These are phyloP conservation scores for Rafetus swinhoei DNA, from an alignment of 2,113 vertebrate species.

Conservation along the genomic window DNA sequence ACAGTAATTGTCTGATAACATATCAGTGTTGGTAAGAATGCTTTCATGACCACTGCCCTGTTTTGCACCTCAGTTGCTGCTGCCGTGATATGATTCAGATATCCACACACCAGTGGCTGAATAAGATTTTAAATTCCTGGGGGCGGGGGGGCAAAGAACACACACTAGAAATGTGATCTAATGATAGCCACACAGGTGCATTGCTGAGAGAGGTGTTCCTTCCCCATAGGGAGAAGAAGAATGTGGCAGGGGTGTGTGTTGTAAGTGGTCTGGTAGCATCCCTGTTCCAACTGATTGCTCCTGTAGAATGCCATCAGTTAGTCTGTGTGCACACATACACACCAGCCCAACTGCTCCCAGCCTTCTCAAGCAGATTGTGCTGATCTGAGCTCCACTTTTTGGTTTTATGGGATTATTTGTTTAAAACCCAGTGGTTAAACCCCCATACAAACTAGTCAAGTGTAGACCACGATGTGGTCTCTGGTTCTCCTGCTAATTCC, in stretches of 20 bases:
- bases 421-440: not conserved
- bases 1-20: not conserved
- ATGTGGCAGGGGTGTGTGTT: not conserved
- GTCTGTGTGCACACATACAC: accelerated
- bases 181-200: not conserved
- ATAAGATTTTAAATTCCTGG: not conserved
- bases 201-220: not conserved
- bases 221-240: not conserved
- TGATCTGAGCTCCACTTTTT: not conserved
- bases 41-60: not conserved
- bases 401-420: not conserved
- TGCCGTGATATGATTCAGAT: not conserved
- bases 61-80: not conserved
- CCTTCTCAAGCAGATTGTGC: accelerated
- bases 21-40: not conserved
- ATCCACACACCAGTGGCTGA: not conserved
- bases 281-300: not conserved
- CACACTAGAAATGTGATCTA: not conserved
- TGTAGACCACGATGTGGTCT: not conserved
- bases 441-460: not conserved
- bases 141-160: not conserved
- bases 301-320: not conserved
- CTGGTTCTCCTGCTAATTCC: not conserved
- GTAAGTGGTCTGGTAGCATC: not conserved
- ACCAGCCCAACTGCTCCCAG: not conserved